These are phyloP conservation scores for Sandelia bainsii DNA, from an alignment of 2,797 vertebrate species.

Conservation along the genomic window DNA sequence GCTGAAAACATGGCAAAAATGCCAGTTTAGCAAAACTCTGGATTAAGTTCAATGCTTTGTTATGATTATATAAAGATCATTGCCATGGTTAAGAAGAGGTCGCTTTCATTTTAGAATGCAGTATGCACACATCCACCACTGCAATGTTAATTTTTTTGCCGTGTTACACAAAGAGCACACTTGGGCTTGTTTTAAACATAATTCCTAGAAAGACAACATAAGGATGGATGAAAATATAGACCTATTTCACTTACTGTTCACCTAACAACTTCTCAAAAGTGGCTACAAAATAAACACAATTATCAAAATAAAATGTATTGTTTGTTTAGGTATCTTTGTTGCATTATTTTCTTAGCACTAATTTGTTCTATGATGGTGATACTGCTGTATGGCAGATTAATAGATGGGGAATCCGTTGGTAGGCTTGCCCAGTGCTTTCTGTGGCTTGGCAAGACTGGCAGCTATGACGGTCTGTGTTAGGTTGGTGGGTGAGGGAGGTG, in stretches of 20 bases:
- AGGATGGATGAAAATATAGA: constrained; percentile 2
- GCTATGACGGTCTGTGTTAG: not conserved
- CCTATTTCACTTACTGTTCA: constrained; percentile 8
- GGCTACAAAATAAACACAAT: constrained; percentile 18
- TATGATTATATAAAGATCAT: not conserved
- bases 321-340: constrained; percentile 16
- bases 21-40: not conserved
- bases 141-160: not conserved
- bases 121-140: not conserved
- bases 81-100: not conserved
- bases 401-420: constrained; percentile 36
- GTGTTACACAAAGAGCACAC: not conserved
- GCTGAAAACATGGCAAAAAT: not conserved
- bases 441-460: constrained; percentile 43
- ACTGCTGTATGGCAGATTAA: constrained; percentile 18
- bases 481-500: constrained; percentile 2
- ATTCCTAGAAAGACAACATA: not conserved
- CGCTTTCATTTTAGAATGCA: not conserved
- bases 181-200: not conserved
- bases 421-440: constrained; percentile 31
- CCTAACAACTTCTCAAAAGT: not conserved
- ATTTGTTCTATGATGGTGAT: constrained; percentile 17
- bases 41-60: not conserved
- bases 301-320: constrained; percentile 14
- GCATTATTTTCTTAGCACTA: not conserved